Evolutionary conservation across 2,888 invertebrate species (phyloP), one percentile per base, ranked within the genome.

Genomic region (Harmothoe impar): DNA sequence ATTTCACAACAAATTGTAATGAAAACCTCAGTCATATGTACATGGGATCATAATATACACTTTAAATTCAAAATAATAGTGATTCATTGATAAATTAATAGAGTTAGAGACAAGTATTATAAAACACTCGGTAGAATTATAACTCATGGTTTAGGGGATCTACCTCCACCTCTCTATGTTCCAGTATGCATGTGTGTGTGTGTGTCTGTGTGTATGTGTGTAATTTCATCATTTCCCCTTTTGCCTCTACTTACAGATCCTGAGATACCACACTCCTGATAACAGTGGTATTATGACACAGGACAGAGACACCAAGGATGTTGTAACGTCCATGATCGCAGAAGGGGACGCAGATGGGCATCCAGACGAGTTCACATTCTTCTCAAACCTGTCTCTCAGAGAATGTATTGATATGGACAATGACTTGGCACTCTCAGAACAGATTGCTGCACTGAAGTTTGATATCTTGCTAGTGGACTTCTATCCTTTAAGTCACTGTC

Each of bases 361-460:
- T 81, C 1, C 1, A 20, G 23, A 1, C 3, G 5, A 43, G 3
- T 43, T 43, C 10, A 43, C 10, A 10, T 43, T 81, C 35, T 89
- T 29, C 78, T 78, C 84, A n/a, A 25, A 52, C 23, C 0, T 17
- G 29, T 52, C 54, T 20, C 29, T 0, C 23, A 7, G 35, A 17
- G 89, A 89, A 89, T 89, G 89, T n/a, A 10, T 33, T 15, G 62
- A 68, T n/a, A 89, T 89, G 52, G 68, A 68, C 62, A 33, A 89
- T 56, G 89, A 89, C 89, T 3, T 20, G 12, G 43, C n/a, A 3
- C 43, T 89, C 20, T 33, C 12, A 20, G 12, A 31, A 23, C 68
- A 89, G 62, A n/a, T 89, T 0, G 31, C n/a, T 35, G 25, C n/a
- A 0, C 52, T 88, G 0, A 88, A 90, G 43, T 72, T 90, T 88